Base-by-base conservation (phyloP, 1,140 invertebrate genomes). In the Parapsyche elsis region DNA sequence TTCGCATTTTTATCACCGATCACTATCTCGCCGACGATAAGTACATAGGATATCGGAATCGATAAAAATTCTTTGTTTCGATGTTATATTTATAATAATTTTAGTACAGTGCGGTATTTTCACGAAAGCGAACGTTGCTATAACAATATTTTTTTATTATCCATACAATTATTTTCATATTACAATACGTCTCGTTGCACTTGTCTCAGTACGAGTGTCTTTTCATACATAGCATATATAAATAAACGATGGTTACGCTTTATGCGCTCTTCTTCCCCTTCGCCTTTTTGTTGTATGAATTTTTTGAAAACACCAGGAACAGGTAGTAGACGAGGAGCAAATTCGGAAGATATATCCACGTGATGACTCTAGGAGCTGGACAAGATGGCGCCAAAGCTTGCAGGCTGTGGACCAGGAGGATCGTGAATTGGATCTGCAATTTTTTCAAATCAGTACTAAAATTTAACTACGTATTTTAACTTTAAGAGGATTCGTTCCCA, bases 231-330 rank as follows among this genome's bases (percentile, higher is more conserved):
- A n/a, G n/a, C n/a, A n/a, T n/a, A n/a, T n/a, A n/a, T n/a, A n/a
- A 38, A 38, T 38, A 1, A 38, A 38, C 1, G 30, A 38, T 38
- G 30, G 30, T 57, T 2, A 10, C 1, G 10, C 5, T 57, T 71
- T 14, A 74, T 23, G 71, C 45, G 24, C 10, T 53, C 73, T 19
- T 57, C 61, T 45, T 73, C 23, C 71, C 30, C 5, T 45, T 30
- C 21, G 76, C 0, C 83, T 86, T 86, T 30, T 79, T 85, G 16
- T 74, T 82, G 82, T 93, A 93, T 9, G 89, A 86, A 70, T 88
- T 90, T 70, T 86, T 88, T 83, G 92, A 94, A 86, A 94, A 94
- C 73, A 93, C 89, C 80, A 91, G 92, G 84, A 95, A 95, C 86
- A 94, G 90, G 84, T 93, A 92, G 82, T 93, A 93, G 74, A 94